Evolutionary conservation across 2,888 invertebrate genomes (phyloP), one percentile per base, ranked within the genome.

Genomic region (Archaeoteleia sp.): DNA sequence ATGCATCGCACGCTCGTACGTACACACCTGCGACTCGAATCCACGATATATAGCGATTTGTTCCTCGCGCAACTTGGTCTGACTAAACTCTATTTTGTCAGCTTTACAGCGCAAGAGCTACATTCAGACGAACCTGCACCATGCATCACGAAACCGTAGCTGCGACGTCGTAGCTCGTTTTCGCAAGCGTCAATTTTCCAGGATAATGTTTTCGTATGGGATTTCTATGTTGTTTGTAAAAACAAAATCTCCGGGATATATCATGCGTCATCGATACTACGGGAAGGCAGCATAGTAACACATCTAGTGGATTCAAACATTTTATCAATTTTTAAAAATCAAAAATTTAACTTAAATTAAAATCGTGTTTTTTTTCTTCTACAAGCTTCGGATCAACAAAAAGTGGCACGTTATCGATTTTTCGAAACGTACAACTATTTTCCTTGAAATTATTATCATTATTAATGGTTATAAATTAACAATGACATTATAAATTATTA

Each of bases 1-100:
- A 66, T 60, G 66, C 57, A 57, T 63, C 32, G 43, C 62, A 48
- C 46, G 32, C 45, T 14, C 62, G 27, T 39, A 55, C 63, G 29
- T 29, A 42, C 29, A 45, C 55, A 45, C 27, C 54, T 54, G 54
- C 54, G 43, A 43, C 54, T 13, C 17, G 29, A 40, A 35, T 40
- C 29, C 20, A 40, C 30, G 40, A 30, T 15, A n/a, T 20, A 23
- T 14, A 45, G 35, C 32, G 43, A 43, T 54, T 54, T 43, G 43
- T 54, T 54, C 14, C 51, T 15, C 30, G 43, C 32, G n/a, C 45
- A 55, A 45, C 30, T 45, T 25, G 13, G n/a, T 14, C 30, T 1
- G 30, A 45, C 34, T 45, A 40, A 57, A 57, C 48, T 45, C 37
- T 40, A 57, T 57, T 48, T 46, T 57, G 57, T 46, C 48, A 40